phyloP scores from a whole-genome alignment of 2,888 invertebrate species.

The Chymomyza procnemis region DNA sequence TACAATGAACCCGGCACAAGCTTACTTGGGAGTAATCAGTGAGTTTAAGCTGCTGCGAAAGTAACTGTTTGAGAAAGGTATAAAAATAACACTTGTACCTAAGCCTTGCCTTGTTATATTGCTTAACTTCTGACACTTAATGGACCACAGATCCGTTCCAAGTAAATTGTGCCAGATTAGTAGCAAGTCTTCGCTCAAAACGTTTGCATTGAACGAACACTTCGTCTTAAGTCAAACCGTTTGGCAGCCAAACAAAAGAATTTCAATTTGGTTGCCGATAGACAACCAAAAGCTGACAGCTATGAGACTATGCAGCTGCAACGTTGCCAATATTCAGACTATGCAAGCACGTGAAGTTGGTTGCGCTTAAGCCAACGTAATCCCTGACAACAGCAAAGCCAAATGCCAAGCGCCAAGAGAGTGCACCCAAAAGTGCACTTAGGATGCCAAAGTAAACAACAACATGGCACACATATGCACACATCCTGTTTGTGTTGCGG shows the following conservation, averaged over 20 bases:
- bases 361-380: constrained; percentile 38
- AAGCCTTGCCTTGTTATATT: too few species aligned
- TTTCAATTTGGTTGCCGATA: neutral
- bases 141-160: too few species aligned
- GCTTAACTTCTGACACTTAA: too few species aligned
- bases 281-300: neutral
- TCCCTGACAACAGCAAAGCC: constrained; percentile 43
- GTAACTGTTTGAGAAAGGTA: too few species aligned
- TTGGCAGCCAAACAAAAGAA: neutral
- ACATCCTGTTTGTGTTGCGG: constrained; percentile 14
- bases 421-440: constrained; percentile 70
- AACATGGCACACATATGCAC: constrained; percentile 30
- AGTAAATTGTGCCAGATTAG: too few species aligned
- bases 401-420: constrained; percentile 18
- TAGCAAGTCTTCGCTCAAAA: too few species aligned
- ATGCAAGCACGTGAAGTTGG: constrained; percentile 23
- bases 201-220: neutral
- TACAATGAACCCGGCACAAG: neutral
- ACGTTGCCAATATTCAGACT: neutral
- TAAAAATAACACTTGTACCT: too few species aligned
- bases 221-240: neutral
- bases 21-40: neutral
- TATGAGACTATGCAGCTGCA: neutral
- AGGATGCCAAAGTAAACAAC: constrained; percentile 54
- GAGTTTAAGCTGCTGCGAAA: neutral